phyloP scores from a whole-genome alignment of 2,113 vertebrate genomes.

The Chauna torquata region DNA sequence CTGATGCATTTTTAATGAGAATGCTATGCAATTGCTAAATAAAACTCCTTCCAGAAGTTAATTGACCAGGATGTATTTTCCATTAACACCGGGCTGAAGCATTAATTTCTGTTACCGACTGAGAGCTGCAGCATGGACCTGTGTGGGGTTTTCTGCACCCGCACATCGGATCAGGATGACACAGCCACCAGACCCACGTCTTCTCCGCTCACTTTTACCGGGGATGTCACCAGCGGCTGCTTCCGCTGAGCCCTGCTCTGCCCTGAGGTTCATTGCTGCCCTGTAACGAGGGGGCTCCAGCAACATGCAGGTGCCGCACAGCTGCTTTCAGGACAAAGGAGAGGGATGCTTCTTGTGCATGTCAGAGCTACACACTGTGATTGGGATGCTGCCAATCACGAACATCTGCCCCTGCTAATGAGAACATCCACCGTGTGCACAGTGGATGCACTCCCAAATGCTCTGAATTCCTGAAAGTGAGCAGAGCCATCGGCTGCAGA shows the following conservation, averaged over 20 bases:
- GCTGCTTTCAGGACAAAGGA: too few species aligned
- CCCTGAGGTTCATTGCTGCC: neutral
- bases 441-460: too few species aligned
- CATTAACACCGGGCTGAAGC: neutral
- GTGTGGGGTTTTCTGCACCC: too few species aligned
- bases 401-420: too few species aligned
- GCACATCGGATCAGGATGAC: rapidly evolving
- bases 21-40: neutral
- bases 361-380: too few species aligned
- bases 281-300: too few species aligned
- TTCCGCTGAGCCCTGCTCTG: neutral
- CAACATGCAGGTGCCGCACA: too few species aligned
- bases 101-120: neutral
- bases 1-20: neutral
- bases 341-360: too few species aligned
- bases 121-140: neutral
- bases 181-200: rapidly evolving
- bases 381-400: neutral
- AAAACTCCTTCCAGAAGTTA: neutral
- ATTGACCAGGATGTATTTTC: neutral
- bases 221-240: too few species aligned
- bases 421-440: too few species aligned
- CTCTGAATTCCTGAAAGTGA: neutral
- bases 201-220: neutral
- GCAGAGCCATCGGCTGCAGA: too few species aligned